These are phyloP conservation scores for Cybosia mesomella DNA, from an alignment of 2,888 invertebrate species.

Conservation along the genomic window DNA sequence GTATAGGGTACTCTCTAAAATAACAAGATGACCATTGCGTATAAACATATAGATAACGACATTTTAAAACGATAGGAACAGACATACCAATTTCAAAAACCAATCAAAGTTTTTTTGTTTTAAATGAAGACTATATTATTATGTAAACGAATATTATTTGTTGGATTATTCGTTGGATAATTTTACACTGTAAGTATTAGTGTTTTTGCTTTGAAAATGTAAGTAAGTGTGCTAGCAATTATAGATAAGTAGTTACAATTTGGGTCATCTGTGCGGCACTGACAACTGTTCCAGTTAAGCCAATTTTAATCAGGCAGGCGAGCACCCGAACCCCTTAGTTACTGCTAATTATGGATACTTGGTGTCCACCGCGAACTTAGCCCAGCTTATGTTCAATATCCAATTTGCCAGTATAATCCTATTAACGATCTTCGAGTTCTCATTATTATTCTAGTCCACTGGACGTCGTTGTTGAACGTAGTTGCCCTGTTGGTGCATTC, in stretches of 20 bases:
- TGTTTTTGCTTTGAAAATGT: conserved; percentile 46
- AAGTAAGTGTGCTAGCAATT: conserved; percentile 39
- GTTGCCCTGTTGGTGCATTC: conserved; percentile 29
- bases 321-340: conserved; percentile 73
- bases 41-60: too few species aligned
- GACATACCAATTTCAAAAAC: not conserved
- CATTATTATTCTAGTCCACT: conserved; percentile 63
- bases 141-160: not conserved
- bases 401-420: conserved; percentile 80
- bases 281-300: conserved; percentile 65
- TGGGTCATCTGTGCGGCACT: conserved; percentile 54
- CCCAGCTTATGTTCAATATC: conserved; percentile 78
- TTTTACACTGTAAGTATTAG: conserved; percentile 15
- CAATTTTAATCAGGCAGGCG: conserved; percentile 71
- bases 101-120: not conserved
- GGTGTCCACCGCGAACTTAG: conserved; percentile 79
- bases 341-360: conserved; percentile 82
- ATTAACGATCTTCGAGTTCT: conserved; percentile 76
- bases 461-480: conserved; percentile 34
- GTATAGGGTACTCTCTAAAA: too few species aligned
- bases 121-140: not conserved
- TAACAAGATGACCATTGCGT: too few species aligned
- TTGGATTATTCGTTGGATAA: too few species aligned
- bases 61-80: not conserved
- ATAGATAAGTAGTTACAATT: conserved; percentile 56